Conservation (phyloP, 2,113 vertebrate genomes). For the Podarcis muralis region DNA sequence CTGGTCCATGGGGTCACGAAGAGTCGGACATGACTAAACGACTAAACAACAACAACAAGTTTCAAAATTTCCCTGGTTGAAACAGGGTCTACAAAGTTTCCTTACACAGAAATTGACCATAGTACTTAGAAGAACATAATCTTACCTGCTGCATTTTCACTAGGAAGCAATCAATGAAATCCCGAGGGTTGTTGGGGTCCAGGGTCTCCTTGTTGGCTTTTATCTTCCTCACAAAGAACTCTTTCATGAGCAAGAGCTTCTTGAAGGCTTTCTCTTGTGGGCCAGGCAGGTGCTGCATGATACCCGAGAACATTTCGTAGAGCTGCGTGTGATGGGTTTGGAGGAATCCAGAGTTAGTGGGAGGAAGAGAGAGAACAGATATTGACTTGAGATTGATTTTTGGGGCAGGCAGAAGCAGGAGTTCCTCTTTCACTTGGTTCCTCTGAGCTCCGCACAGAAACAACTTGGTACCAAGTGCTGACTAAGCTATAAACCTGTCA, state of each 20-base stretch:
- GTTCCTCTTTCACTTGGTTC: neutral
- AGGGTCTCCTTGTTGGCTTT: conserved; percentile 71
- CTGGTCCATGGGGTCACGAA: too few species aligned
- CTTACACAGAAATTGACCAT: too few species aligned
- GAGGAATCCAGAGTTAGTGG: rapidly evolving
- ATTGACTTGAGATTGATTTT: too few species aligned
- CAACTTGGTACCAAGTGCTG: too few species aligned
- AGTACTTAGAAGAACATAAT: too few species aligned
- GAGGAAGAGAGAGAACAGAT: too few species aligned
- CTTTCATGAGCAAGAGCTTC: conserved; percentile 43
- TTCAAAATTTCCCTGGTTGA: too few species aligned
- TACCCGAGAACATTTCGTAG: conserved; percentile 76
- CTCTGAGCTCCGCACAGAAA: too few species aligned
- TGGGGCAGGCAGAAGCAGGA: neutral
- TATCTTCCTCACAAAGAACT: conserved; percentile 66
- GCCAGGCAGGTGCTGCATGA: conserved; percentile 76
- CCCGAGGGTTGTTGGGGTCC: conserved; percentile 65
- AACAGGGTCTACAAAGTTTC: too few species aligned
- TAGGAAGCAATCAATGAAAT: conserved; percentile 82
- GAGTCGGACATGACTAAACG: too few species aligned
- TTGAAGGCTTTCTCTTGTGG: conserved; percentile 65
- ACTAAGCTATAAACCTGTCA: too few species aligned
- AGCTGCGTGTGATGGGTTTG: conserved; percentile 65
- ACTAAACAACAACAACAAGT: too few species aligned
- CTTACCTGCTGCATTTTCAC: conserved; percentile 70